phyloP scores from a whole-genome alignment of 2,888 invertebrate genomes.

The Catocala nupta region DNA sequence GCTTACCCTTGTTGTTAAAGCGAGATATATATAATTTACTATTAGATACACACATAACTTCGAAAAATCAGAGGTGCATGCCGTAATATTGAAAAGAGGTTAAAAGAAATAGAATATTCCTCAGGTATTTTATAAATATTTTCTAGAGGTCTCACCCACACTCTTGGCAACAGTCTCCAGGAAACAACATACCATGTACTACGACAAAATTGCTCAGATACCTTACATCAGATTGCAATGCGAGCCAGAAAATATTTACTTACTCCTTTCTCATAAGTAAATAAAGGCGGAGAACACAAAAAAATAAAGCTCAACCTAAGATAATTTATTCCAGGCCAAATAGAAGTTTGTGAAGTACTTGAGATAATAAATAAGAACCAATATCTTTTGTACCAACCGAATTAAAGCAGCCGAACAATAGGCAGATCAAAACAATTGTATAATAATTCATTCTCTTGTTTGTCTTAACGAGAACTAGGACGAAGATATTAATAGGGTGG shows the following conservation, averaged over 20 bases:
- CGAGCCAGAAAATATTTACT: background rate
- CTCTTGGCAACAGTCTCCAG: no score
- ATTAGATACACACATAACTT: no score
- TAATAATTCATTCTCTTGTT: slow-evolving; percentile 49
- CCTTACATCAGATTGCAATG: no score
- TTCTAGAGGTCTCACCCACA: no score
- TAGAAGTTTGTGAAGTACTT: slow-evolving; percentile 20
- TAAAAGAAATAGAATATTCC: no score
- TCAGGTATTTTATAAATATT: no score
- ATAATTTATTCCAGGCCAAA: slow-evolving; percentile 22
- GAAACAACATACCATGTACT: no score
- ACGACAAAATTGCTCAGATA: no score
- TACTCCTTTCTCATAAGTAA: background rate
- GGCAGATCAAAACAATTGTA: slow-evolving; percentile 42
- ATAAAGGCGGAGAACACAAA: background rate
- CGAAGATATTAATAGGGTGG: slow-evolving; percentile 30
- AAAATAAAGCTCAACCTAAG: background rate
- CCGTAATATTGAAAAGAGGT: no score
- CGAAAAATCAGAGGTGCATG: no score
- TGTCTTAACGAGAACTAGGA: slow-evolving; percentile 40
- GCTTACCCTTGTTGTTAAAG: no score
- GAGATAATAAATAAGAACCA: slow-evolving; percentile 33
- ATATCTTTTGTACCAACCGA: slow-evolving; percentile 38
- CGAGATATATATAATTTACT: no score
- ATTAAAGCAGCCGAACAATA: slow-evolving; percentile 39